Evolutionary conservation across 2,797 vertebrate species (phyloP), one percentile per base, ranked within the genome.

Genomic region (Silurus aristotelis): DNA sequence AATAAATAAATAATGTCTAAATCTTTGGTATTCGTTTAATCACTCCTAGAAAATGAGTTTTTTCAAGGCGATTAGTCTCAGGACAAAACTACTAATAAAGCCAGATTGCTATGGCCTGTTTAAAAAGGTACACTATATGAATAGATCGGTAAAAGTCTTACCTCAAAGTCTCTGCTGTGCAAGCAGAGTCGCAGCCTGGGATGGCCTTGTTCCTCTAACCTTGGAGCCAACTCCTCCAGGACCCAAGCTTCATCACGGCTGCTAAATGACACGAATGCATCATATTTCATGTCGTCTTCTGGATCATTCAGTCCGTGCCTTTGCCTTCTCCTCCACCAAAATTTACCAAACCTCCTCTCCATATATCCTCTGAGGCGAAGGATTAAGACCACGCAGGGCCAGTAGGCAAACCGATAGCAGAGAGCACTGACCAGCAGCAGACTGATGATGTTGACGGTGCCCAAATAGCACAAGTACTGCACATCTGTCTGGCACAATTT

Each of bases 141-240:
- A 19, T 55, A 52, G 2, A 25, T 27, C 0, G 0, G 17, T 64
- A 46, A 1, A 31, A 14, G 10, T 25, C 87, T 80, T 71, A 90
- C 88, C 88, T 90, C 88, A 70, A 91, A 90, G 83, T 89, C 88
- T 77, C 91, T 82, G 86, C 80, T 72, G 83, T 91, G 88, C 75
- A 90, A 82, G 82, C 90, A 91, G 6, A 89, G 85, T 67, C 71
- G 73, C 13, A 90, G 63, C n/a, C 70, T 85, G 0, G 85, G 87
- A 20, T 87, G 86, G 1, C 89, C 89, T 84, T 90, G 82, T 55
- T 84, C 82, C 68, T 91, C 90, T 25, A 91, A n/a, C 27, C 60
- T 86, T 25, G 86, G 88, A 55, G 83, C 83, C 86, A 90, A 43
- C 79, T 90, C 83, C 56, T 83, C 80, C 60, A 88, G 25, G 17